A percentile compares a stretch with the other conserved stretches of the same genome.
phyloP scores from a whole-genome alignment of 2,888 invertebrate genomes.

The Zaprionus bogoriensis region DNA sequence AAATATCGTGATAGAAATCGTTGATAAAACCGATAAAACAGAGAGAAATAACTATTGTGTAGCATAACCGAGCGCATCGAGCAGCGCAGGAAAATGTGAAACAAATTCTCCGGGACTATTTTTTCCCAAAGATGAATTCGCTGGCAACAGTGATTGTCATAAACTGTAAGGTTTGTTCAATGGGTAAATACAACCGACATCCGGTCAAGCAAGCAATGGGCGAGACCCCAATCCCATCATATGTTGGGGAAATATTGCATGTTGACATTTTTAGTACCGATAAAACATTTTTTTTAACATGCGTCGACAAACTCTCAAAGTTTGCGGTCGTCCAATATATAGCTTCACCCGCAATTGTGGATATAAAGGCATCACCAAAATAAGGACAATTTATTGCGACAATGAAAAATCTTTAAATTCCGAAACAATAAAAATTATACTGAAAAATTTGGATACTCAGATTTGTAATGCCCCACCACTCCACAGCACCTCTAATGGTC shows the following conservation, averaged over 20 bases:
- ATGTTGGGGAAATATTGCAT: conserved; percentile 1
- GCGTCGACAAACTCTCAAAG: neutral
- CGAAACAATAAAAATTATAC: neutral
- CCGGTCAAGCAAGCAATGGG: conserved; percentile 3
- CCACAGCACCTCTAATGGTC: neutral
- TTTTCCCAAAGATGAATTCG: conserved; percentile 5
- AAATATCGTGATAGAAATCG: neutral
- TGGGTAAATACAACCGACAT: conserved; percentile 2
- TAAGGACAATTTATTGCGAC: conserved; percentile 6
- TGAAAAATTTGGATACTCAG: neutral
- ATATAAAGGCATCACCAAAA: neutral
- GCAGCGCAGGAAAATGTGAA: conserved; percentile 10
- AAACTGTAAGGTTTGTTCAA: neutral
- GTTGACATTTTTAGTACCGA: neutral
- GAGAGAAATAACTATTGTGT: neutral
- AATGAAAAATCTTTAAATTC: neutral
- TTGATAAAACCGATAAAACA: neutral
- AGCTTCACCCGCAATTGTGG: neutral
- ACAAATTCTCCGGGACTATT: conserved; percentile 9
- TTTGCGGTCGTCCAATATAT: neutral
- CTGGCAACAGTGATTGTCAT: neutral
- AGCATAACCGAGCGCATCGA: conserved; percentile 6
- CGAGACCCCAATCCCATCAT: neutral
- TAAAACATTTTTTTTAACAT: neutral
- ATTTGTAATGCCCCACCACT: neutral